Base-by-base conservation (phyloP, 2,113 vertebrate species). In the Desmodus rotundus region DNA sequence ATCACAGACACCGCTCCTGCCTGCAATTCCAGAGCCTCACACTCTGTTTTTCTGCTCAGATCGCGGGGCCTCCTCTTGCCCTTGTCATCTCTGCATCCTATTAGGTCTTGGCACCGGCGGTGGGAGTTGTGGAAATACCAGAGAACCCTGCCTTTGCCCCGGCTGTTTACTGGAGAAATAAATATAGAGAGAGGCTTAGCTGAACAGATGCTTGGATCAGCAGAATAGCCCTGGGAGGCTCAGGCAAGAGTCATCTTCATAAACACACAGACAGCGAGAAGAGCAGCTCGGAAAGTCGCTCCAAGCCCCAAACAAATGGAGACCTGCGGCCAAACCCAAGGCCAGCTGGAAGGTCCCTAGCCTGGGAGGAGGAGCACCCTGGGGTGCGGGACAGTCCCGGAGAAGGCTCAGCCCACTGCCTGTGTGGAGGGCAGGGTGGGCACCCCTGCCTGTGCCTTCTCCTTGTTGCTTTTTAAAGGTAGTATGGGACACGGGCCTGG, bases 131-230 rank as follows among this genome's bases (percentile, higher is more conserved):
- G 89, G 86, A 90, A 63, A 80, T 28, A 65, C 81, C 76, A 61
- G 38, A 70, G 93, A 94, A 50, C 33, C 50, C 95, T 95, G 54
- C 36, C n/a, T 96, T 58, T 92, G 97, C 52, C 89, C 33, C 15
- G 33, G 67, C 58, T 93, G 83, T 76, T 78, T 78, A 65, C 36
- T 72, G 52, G 87, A 74, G 94, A 83, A 82, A 50, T 95, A 95
- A 91, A 94, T 52, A 87, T 11, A 92, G 65, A 76, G 19, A 65
- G 68, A 82, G n/a, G 58, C 74, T 36, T 47, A 24, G 41, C 33
- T 26, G n/a, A 82, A 24, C 78, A 92, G 88, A 95, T 90, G 86
- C 88, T 43, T 36, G 77, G 84, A 43, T 65, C 43, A 61, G 31
- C 0, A 9, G 38, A 65, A 67, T 56, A 15, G 84, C n/a, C 87